These are phyloP conservation scores for Sakesphorus luctuosus DNA, from an alignment of 2,113 vertebrate species.

Conservation along the genomic window DNA sequence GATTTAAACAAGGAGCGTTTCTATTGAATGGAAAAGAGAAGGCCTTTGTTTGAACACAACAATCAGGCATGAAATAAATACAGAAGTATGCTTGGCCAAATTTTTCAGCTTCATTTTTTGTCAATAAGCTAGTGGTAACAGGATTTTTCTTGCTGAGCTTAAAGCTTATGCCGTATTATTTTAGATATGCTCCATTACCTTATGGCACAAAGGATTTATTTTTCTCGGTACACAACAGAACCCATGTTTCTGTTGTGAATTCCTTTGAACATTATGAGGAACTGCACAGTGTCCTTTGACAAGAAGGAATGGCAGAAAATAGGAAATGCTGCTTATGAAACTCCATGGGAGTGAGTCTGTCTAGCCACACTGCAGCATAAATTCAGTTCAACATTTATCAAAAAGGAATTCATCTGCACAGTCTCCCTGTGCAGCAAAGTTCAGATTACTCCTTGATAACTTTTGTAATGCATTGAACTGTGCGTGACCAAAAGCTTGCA, in stretches of 20 bases:
- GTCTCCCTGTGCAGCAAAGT: background rate
- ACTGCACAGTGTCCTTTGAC: background rate
- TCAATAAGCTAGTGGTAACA: background rate
- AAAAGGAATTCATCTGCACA: background rate
- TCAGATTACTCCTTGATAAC: conserved; percentile 17
- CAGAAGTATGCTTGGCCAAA: background rate
- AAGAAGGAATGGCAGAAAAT: background rate
- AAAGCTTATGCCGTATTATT: conserved; percentile 23
- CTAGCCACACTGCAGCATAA: background rate
- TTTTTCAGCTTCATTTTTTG: conserved; percentile 33
- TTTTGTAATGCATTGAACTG: background rate
- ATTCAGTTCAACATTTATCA: background rate
- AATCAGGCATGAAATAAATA: background rate
- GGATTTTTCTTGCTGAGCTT: conserved; percentile 22
- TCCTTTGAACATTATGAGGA: background rate
- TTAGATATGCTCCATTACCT: conserved; percentile 51
- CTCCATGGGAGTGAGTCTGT: background rate
- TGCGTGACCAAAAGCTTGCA: background rate
- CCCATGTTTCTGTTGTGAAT: background rate
- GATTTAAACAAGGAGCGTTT: background rate
- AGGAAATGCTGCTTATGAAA: background rate
- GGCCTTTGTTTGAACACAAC: conserved; percentile 38
- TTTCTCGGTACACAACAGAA: background rate
- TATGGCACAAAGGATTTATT: conserved; percentile 20
- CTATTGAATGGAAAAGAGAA: conserved; percentile 19